phyloP scores from a whole-genome alignment of 2,888 invertebrate species.

The Apotomis capreana region DNA sequence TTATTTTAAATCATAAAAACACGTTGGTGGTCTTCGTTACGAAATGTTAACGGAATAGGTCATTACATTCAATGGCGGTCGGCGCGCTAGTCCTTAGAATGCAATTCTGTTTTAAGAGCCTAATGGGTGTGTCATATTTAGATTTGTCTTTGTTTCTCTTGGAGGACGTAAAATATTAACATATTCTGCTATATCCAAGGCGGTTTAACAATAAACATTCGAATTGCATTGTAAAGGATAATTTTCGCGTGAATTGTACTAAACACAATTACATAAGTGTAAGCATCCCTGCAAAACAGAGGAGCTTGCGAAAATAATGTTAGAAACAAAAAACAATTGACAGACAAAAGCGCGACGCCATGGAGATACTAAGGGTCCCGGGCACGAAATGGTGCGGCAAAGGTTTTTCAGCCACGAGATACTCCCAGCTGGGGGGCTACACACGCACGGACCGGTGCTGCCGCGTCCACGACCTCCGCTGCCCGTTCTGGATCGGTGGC shows the following conservation, averaged over 20 bases:
- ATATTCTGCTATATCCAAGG: background rate
- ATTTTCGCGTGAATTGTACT: background rate
- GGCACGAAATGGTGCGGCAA: constrained; percentile 98
- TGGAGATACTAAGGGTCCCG: constrained; percentile 90
- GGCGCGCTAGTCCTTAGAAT: constrained; percentile 11
- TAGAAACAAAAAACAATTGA: constrained; percentile 49
- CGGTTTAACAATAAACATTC: background rate
- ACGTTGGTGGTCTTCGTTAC: constrained; percentile 46
- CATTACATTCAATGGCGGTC: constrained; percentile 41
- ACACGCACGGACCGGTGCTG: constrained; percentile 94
- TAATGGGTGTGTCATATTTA: background rate
- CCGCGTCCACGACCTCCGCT: constrained; percentile 92
- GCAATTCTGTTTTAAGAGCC: constrained; percentile 26
- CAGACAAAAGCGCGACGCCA: constrained; percentile 76
- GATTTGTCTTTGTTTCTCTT: constrained; percentile 9
- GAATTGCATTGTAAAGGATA: constrained; percentile 2
- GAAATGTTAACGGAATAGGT: constrained; percentile 52
- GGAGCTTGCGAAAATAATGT: constrained; percentile 29
- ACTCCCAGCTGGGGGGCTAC: constrained; percentile 92
- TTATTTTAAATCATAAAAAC: constrained; percentile 53
- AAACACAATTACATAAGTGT: background rate
- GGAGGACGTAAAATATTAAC: background rate
- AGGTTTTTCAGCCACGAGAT: constrained; percentile 91
- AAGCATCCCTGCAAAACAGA: background rate
- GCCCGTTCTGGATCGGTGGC: constrained; percentile 92